Evolutionary conservation across 2,113 vertebrate genomes (phyloP), one percentile per base, ranked within the genome.

Genomic region (Corynorhinus townsendii): DNA sequence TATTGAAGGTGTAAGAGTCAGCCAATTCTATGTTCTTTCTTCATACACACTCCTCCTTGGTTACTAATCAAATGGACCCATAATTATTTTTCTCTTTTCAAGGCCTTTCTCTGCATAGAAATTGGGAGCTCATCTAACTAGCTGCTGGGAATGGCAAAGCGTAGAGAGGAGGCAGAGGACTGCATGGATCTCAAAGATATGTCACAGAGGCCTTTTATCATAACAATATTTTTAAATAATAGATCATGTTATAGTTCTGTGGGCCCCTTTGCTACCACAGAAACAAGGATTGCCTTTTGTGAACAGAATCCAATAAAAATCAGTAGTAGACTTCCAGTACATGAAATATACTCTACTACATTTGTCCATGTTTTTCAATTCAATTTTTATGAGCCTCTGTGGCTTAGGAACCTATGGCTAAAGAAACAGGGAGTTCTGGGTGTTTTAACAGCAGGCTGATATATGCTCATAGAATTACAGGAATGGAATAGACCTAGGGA

Each of bases 361-460:
- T 79, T 97, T 96, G 87, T 71, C 90, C 45, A 87, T 92, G 90
- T 96, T 96, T 96, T 97, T 97, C 89, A 96, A 96, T 96, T 96
- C 89, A 82, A 92, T 91, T 97, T 97, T 96, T 97, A 94, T 96
- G 95, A 89, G 40, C 69, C 72, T 96, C 64, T 96, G 66, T 94
- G 64, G 59, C 90, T 92, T 81, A 93, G 45, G 59, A 43, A 93
- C 96, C 94, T 96, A 86, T 45, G 79, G 16, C 54, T 95, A 66
- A 95, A 92, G 69, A 47, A 94, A 93, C 24, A 94, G 14, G 8
- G 81, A 76, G 24, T 85, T 75, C 85, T 93, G 47, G 71, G 35
- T 91, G 22, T 86, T 96, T 93, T 94, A 94, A 93, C 33, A 83
- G 16, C 66, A 92, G 56, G 52, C 33, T 96, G 82, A 94, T 96